A percentile compares a stretch with the other conserved stretches of the same genome.
These are phyloP conservation scores for Acrocyrtus sp. DNA, from an alignment of 2,888 invertebrate genomes.

Conservation along the genomic window DNA sequence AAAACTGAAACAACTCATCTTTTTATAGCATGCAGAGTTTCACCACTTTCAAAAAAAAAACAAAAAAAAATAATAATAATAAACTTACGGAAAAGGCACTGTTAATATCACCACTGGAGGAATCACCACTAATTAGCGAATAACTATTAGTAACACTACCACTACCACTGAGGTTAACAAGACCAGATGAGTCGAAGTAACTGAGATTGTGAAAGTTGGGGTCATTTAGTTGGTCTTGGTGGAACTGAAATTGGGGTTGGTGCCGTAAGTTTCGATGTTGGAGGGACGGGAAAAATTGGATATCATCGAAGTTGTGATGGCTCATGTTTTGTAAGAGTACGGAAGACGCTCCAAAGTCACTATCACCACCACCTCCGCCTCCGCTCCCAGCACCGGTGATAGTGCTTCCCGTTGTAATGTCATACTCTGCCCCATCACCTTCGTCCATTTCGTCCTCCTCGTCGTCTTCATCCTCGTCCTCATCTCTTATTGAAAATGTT, in stretches of 20 bases:
- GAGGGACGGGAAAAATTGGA: conserved; percentile 34
- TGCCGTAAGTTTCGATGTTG: conserved; percentile 30
- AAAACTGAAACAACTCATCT: no score
- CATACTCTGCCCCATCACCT: conserved; percentile 32
- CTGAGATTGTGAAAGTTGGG: conserved; percentile 33
- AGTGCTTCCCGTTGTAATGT: conserved; percentile 19
- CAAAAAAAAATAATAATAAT: conserved; percentile 9
- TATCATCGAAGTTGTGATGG: conserved; percentile 37
- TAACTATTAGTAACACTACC: conserved; percentile 42
- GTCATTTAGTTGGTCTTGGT: conserved; percentile 38
- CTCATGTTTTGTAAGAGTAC: conserved; percentile 35
- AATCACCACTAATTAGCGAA: conserved; percentile 39
- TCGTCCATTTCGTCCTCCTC: conserved; percentile 28
- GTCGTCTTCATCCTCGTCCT: conserved; percentile 22
- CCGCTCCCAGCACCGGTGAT: neutral
- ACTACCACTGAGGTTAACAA: conserved; percentile 43
- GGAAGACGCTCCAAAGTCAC: conserved; percentile 11
- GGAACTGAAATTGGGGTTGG: conserved; percentile 41
- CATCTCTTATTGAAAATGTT: neutral
- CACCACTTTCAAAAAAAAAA: conserved; percentile 12
- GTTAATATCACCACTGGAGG: conserved; percentile 42
- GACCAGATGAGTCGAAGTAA: conserved; percentile 39
- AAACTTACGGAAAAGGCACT: conserved; percentile 49
- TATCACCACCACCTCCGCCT: neutral
- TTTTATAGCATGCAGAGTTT: no score